Conservation (phyloP, 2,888 invertebrate species). For the Cylindroiulus punctatus region DNA sequence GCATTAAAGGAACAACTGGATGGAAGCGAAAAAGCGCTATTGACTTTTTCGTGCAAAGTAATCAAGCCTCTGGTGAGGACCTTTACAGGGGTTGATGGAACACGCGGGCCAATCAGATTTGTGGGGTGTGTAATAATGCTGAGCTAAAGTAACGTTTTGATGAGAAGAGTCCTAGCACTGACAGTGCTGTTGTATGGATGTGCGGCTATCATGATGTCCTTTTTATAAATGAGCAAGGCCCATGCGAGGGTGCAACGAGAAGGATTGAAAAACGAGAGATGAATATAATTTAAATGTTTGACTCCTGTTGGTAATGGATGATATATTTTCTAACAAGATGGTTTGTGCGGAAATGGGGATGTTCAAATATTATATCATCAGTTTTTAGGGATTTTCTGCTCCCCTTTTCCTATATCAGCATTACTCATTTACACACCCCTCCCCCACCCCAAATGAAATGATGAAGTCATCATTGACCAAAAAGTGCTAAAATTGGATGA, state of each 20-base stretch:
- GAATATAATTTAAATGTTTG: too few species aligned
- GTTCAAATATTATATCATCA: too few species aligned
- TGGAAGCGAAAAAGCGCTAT: neutral
- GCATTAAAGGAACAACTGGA: neutral
- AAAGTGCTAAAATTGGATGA: too few species aligned
- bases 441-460: too few species aligned
- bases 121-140: neutral
- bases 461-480: too few species aligned
- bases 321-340: too few species aligned
- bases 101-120: constrained; percentile 28
- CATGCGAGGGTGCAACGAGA: constrained; percentile 19
- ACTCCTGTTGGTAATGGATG: too few species aligned
- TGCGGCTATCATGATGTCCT: constrained; percentile 22
- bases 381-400: too few species aligned
- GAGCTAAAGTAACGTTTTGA: neutral
- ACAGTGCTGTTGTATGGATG: neutral
- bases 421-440: too few species aligned
- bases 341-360: too few species aligned
- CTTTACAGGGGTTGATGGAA: neutral
- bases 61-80: neutral
- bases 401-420: too few species aligned
- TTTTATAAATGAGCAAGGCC: constrained; percentile 27
- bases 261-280: neutral
- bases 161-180: neutral
- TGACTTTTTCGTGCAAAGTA: neutral